Evolutionary conservation across 2,888 invertebrate species (phyloP), one percentile per base, ranked within the genome.

Genomic region (Pegoplata infirma): DNA sequence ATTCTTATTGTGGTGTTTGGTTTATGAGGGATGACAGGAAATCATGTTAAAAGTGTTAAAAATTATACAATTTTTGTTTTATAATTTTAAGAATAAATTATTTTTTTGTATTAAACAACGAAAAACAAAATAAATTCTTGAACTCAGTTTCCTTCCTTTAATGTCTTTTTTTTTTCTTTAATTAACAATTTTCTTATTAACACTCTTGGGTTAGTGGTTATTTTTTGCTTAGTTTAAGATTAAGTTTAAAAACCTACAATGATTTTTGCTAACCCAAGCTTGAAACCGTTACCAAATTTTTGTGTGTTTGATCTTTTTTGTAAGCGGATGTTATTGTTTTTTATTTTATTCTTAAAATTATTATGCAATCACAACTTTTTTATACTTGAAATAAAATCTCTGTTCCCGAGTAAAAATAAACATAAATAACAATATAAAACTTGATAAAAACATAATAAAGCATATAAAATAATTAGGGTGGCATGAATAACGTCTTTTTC

Each of bases 71-170:
- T 32, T 44, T 44, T 32, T 21, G 16, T 21, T 55, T 53, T 66
- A 7, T 44, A n/a, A n/a, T 36, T 55, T 77, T 49, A 23, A 32
- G 63, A 53, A 78, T 71, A 74, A 74, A 78, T 74, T 74, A 74
- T 25, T 32, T 23, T 73, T 56, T 63, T 36, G 10, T 21, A 7
- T 32, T 17, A 36, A 71, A 63, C 19, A 44, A 8, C n/a, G 23
- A 67, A 64, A 36, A 16, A 55, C 36, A 56, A 6, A 2, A 59
- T 14, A 58, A 67, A 68, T 64, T 51, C 56, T 36, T 59, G 53
- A 68, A 73, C 53, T 78, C 64, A 61, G 61, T 63, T 79, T 79
- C 78, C 75, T 75, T 79, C 64, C 58, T 75, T 71, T 75, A 44
- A 55, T 49, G 28, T 23, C 16, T 36, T 53, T 17, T 56, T 51